phyloP scores from a whole-genome alignment of 2,797 vertebrate genomes.

The Vultur gryphus region DNA sequence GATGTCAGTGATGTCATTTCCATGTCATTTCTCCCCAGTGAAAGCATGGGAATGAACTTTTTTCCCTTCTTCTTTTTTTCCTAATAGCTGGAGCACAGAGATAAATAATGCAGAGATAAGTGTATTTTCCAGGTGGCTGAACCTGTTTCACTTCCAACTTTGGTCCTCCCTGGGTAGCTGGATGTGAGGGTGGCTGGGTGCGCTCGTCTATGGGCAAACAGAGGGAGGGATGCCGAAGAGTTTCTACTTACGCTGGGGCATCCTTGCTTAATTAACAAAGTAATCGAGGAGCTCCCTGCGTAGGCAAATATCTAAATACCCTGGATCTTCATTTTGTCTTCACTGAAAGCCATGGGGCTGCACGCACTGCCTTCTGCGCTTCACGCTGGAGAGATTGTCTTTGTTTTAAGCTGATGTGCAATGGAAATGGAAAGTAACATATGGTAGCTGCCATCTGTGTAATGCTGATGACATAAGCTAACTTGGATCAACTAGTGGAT shows the following conservation, averaged over 20 bases:
- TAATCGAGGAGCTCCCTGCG: neutral
- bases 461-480: slow-evolving; percentile 44
- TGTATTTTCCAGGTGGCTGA: neutral
- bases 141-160: neutral
- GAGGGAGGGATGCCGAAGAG: neutral
- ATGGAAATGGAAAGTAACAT: slow-evolving; percentile 50
- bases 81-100: slow-evolving; percentile 1
- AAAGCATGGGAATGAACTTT: slow-evolving; percentile 62
- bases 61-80: neutral
- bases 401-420: slow-evolving; percentile 21
- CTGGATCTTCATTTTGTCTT: neutral
- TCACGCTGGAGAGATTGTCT: neutral
- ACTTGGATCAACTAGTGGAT: slow-evolving; percentile 48
- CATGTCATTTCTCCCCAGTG: slow-evolving; percentile 47
- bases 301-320: neutral
- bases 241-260: neutral
- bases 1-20: slow-evolving; percentile 63
- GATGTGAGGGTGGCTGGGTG: neutral
- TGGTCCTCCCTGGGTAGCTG: neutral
- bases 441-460: slow-evolving; percentile 44
- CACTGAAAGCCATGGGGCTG: neutral
- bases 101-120: slow-evolving; percentile 20
- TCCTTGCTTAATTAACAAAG: slow-evolving; percentile 6
- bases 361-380: neutral
- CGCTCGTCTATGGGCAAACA: neutral